phyloP scores from a whole-genome alignment of 2,888 invertebrate genomes.

The Lymantria dispar region DNA sequence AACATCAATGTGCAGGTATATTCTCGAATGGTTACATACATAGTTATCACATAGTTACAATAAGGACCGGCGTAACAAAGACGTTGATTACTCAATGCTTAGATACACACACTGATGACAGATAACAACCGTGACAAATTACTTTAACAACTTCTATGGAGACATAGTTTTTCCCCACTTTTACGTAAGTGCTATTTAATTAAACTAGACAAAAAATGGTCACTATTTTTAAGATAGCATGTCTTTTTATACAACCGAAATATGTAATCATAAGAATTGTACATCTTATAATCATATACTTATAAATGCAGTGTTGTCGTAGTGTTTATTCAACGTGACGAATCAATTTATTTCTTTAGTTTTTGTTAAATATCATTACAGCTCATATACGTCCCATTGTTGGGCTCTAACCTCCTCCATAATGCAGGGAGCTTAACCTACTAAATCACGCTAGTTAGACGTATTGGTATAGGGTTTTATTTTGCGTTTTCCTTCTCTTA shows the following conservation, averaged over 20 bases:
- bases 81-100: slow-evolving; percentile 46
- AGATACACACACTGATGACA: slow-evolving; percentile 39
- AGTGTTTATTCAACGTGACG: slow-evolving; percentile 8
- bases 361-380: slow-evolving; percentile 2
- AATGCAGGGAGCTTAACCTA: no score
- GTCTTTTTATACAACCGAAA: slow-evolving; percentile 10
- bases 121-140: slow-evolving; percentile 50
- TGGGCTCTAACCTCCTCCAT: no score
- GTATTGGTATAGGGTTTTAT: no score
- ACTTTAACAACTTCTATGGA: slow-evolving; percentile 25
- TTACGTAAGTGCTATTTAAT: slow-evolving; percentile 22
- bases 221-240: slow-evolving; percentile 5
- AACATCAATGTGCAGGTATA: background rate
- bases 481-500: no score
- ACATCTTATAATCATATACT: slow-evolving; percentile 4
- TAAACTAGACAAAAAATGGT: slow-evolving; percentile 20
- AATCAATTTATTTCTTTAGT: slow-evolving; percentile 15
- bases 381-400: no score
- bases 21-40: slow-evolving; percentile 22
- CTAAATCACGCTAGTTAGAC: no score
- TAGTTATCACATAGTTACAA: slow-evolving; percentile 36
- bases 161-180: slow-evolving; percentile 9
- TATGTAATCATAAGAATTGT: slow-evolving; percentile 23
- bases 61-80: slow-evolving; percentile 41
- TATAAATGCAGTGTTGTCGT: slow-evolving; percentile 8